Base-by-base conservation (phyloP, 1,140 invertebrate species). In the Plutomurus gul region DNA sequence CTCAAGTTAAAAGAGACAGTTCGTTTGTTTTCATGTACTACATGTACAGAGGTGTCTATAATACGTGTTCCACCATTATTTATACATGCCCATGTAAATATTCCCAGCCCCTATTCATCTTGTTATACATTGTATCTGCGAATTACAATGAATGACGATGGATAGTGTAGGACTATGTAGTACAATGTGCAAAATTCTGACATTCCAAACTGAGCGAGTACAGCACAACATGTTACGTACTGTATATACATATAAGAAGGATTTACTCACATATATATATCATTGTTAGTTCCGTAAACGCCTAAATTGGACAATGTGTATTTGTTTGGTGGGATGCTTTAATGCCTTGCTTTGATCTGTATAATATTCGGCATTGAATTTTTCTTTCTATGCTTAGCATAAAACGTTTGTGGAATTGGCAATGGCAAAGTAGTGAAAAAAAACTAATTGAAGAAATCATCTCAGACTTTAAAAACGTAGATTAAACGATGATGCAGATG, bases 391-490 rank as follows among this genome's bases (percentile, higher is more conserved):
- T 43, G 11, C 39, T 43, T 10, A 8, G 10, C 39, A 43, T 43
- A 43, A 43, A 43, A 43, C 11, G n/a, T 43, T 43, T 43, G 39
- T 33, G 13, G 56, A 60, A 60, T 65, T 65, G 56, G 56, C 56
- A 65, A 65, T 33, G 56, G 56, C 27, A 25, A 73, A 30, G 43
- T 13, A 25, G 18, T 43, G 51, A 16, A 40, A 73, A 73, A 73
- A 73, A 73, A 73, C 71, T 73, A 73, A 73, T 73, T 73, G 71
- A 73, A 73, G 71, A 47, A 73, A 73, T 73, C 71, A 73, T 73
- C 71, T 73, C 71, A 43, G 43, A 40, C 37, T 43, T n/a, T 43
- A 40, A 73, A 73, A 73, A 73, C 37, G 43, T 36, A 73, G 71
- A 73, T 73, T 73, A 73, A 73, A 73, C 43, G 71, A 72, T 43